Base-by-base conservation (phyloP, 2,888 invertebrate species). In the Cataglyphis cursor region DNA sequence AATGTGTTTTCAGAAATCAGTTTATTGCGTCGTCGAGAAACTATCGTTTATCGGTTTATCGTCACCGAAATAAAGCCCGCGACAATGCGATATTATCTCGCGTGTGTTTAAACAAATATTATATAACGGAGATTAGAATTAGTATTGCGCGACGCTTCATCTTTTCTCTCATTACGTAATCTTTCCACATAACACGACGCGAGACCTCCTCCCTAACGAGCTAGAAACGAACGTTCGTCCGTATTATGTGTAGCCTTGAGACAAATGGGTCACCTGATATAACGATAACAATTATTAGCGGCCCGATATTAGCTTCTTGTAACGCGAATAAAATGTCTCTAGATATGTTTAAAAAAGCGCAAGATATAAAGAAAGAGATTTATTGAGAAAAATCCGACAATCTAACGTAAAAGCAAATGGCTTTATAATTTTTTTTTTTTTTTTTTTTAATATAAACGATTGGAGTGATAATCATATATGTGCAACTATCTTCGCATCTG, bases 201-300 rank as follows among this genome's bases (percentile, higher is more conserved):
- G 59, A 59, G 24, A 61, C 78, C 38, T 35, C 70, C 70, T 38
- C 70, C 70, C 68, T 80, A 70, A 80, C 59, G 48, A 61, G 68
- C 44, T 59, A 66, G 51, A 44, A 51, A 78, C 57, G 75, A 54
- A 76, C 76, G 57, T 54, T 66, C 76, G 76, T 76, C 76, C 54
- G 59, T 70, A 66, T 70, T 80, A 61, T 70, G 81, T 31, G 62
- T 65, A 85, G 82, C 91, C 91, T 91, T 91, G 86, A 82, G 35
- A 81, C 81, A 91, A 91, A 91, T 89, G 82, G 91, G 91, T 89
- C 91, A 88, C 81, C 51, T 70, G 87, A 85, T 85, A 85, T 86
- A 83, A 76, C 88, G 90, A 91, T 91, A 91, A 90, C 89, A 89
- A 90, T 90, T 91, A 90, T 90, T 90, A 88, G 85, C 81, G 81